phyloP scores from a whole-genome alignment of 2,113 vertebrate genomes.

The Mastomys natalensis region DNA sequence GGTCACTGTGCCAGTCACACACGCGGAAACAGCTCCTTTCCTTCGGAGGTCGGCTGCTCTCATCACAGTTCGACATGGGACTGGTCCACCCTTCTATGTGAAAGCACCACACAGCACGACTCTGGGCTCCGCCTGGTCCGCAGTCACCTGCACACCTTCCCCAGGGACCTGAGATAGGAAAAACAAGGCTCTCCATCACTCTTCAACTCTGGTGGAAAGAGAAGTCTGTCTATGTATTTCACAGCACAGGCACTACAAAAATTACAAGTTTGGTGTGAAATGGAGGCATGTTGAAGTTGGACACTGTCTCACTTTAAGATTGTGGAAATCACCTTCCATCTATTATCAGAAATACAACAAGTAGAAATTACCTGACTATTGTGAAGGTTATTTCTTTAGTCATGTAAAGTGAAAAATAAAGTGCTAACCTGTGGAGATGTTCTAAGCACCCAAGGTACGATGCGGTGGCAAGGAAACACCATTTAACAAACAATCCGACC shows the following conservation, averaged over 20 bases:
- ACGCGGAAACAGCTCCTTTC: conserved; percentile 95
- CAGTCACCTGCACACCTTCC: conserved; percentile 95
- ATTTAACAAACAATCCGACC: neutral
- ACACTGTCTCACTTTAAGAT: neutral
- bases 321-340: neutral
- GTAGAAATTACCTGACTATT: neutral
- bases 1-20: conserved; percentile 96
- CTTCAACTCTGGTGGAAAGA: neutral
- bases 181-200: conserved; percentile 6
- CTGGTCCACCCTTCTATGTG: conserved; percentile 96
- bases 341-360: neutral
- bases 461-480: neutral
- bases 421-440: neutral
- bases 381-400: neutral
- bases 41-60: conserved; percentile 90
- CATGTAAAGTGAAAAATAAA: neutral
- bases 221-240: neutral
- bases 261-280: neutral
- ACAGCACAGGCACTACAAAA: neutral
- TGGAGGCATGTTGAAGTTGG: neutral
- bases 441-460: conserved; percentile 13
- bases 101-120: conserved; percentile 94
- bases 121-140: conserved; percentile 92
- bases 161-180: conserved; percentile 92
- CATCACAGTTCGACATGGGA: conserved; percentile 92